A percentile compares a stretch with the other conserved stretches of the same genome.
Evolutionary conservation across 2,888 invertebrate species (phyloP).

Genomic region (Oscheius sp.): DNA sequence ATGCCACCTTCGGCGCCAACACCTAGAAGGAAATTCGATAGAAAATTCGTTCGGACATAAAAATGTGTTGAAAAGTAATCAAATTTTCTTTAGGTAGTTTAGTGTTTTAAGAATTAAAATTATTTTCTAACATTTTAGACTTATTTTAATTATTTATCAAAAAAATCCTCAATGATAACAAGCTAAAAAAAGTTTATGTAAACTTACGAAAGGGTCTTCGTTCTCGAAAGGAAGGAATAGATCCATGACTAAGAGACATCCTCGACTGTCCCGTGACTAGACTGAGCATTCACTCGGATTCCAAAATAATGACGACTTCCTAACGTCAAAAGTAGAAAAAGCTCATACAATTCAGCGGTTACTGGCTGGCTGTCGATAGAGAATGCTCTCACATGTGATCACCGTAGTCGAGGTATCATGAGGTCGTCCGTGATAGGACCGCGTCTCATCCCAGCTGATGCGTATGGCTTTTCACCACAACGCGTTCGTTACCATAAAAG

Average conservation of each 20-base stretch:
- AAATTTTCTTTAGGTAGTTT: no score
- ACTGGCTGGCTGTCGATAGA: slow-evolving; percentile 5
- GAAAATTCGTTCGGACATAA: no score
- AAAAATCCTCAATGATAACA: neutral
- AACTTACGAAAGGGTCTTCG: slow-evolving; percentile 69
- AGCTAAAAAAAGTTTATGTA: slow-evolving; percentile 24
- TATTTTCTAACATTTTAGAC: no score
- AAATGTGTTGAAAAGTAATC: no score
- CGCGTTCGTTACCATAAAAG: neutral
- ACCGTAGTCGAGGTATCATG: slow-evolving; percentile 21
- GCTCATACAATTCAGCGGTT: slow-evolving; percentile 1
- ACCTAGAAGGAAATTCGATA: no score
- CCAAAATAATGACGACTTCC: neutral
- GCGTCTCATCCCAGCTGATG: slow-evolving; percentile 24
- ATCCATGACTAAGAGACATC: slow-evolving; percentile 46
- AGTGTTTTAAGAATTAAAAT: no score
- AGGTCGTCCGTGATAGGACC: slow-evolving; percentile 24
- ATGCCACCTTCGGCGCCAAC: no score
- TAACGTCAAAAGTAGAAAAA: neutral
- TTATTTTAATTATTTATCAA: no score
- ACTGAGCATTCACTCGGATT: slow-evolving; percentile 10
- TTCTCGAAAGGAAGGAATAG: slow-evolving; percentile 69
- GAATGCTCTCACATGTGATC: slow-evolving; percentile 28
- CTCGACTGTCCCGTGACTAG: neutral
- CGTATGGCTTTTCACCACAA: slow-evolving; percentile 6